Conservation (phyloP, 1,140 invertebrate species). For the Bombyx mandarina region DNA sequence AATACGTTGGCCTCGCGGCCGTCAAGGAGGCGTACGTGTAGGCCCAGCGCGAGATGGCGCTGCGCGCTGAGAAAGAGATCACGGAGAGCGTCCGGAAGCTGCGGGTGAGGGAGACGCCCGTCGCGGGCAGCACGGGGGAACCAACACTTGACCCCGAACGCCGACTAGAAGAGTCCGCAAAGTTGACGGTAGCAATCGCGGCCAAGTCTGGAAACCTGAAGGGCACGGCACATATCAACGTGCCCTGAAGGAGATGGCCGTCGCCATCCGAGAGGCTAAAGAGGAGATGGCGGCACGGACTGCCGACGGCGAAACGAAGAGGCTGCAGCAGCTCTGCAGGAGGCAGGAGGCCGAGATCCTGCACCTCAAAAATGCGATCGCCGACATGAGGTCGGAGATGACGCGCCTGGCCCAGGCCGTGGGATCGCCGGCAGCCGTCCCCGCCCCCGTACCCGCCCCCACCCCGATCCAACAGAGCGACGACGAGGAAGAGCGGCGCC, state of each 20-base stretch:
- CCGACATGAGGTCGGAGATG: not conserved
- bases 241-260: not conserved
- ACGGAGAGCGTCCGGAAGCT: too few species aligned
- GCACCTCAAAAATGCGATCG: not conserved
- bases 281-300: not conserved
- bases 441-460: not conserved
- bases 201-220: not conserved
- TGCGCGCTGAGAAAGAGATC: too few species aligned
- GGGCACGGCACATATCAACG: not conserved
- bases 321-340: not conserved
- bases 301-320: not conserved
- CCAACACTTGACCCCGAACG: too few species aligned
- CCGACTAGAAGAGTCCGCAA: too few species aligned
- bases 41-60: too few species aligned
- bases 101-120: too few species aligned
- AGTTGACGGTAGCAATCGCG: too few species aligned
- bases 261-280: not conserved
- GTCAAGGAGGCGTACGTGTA: too few species aligned
- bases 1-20: too few species aligned
- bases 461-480: not conserved
- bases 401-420: not conserved
- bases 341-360: not conserved
- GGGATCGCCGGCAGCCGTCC: not conserved
- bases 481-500: not conserved
- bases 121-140: too few species aligned